Base-by-base conservation (phyloP, 2,888 invertebrate genomes). In the Stenurella melanura region DNA sequence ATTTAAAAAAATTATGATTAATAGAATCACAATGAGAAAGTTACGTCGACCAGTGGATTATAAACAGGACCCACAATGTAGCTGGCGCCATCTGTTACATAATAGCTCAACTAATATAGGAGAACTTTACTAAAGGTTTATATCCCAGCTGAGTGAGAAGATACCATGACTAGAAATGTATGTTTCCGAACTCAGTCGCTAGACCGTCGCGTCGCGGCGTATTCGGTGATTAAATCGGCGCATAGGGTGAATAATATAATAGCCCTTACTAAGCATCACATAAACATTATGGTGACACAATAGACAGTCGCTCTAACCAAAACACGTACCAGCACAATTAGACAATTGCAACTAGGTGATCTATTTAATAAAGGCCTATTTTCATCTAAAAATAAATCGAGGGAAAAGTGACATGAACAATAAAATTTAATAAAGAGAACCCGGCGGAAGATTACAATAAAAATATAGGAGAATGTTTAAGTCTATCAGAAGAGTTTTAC, bases 391-490 rank as follows among this genome's bases (percentile, higher is more conserved):
- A n/a, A 54, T 30, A 56, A 68, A 10, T 17, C 21, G 54, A 26
- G 68, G n/a, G 57, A 34, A 30, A 34, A 17, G 21, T 30, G 34
- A 17, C 17, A 69, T 30, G 34, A 15, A 12, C 15, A 64, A 69
- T 57, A 57, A 58, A 56, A 34, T 17, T 17, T 15, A 68, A 57
- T 17, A 17, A 5, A 68, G 68, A 17, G 17, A 50, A 50, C 50
- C 50, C 1, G n/a, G 5, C n/a, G n/a, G 50, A 50, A 50, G 50
- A 68, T 21, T 54, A 70, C 9, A 70, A 70, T n/a, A 70, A 60
- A 61, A 69, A 54, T 70, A 74, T 70, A 76, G 15, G n/a, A 78
- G 71, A 70, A 78, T 78, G 78, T 73, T 71, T 54, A 61, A 75
- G 72, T 73, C 60, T 70, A 60, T 60, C 11, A 60, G 60, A 60